Conservation (phyloP, 2,888 invertebrate genomes). For the Tholera decimalis region DNA sequence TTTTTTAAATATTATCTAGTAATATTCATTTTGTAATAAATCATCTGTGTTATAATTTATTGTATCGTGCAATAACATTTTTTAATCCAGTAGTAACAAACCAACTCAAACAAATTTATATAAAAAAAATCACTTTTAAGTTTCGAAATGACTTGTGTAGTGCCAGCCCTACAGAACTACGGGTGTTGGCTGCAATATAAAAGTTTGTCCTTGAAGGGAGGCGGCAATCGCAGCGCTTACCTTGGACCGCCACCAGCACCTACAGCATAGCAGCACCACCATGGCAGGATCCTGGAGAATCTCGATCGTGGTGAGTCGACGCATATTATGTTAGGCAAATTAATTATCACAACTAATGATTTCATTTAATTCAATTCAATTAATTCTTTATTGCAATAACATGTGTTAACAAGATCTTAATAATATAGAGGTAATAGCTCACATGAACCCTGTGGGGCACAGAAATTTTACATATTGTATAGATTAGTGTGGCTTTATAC, state of each 20-base stretch:
- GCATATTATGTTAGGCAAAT: not conserved
- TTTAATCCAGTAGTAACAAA: not conserved
- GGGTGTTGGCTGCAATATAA: constrained; percentile 74
- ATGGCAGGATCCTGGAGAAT: constrained; percentile 75
- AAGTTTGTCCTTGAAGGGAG: constrained; percentile 79
- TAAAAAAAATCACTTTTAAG: not conserved
- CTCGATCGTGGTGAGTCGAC: constrained; percentile 74
- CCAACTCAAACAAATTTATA: not conserved
- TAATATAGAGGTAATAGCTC: too few relatives aligned
- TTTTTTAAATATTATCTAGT: too few relatives aligned
- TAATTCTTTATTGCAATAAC: too few relatives aligned
- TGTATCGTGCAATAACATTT: not conserved
- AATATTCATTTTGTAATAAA: too few relatives aligned
- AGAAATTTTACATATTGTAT: too few relatives aligned
- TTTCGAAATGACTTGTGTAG: not conserved
- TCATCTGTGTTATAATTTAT: not conserved
- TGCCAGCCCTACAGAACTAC: constrained; percentile 54
- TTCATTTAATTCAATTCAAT: too few relatives aligned
- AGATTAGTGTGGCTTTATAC: too few relatives aligned
- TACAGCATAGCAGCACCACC: constrained; percentile 50
- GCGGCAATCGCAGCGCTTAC: constrained; percentile 70
- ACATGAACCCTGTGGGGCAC: too few relatives aligned
- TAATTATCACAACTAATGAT: too few relatives aligned
- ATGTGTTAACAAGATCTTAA: too few relatives aligned
- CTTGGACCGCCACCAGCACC: constrained; percentile 50